These are phyloP conservation scores for Trachymyrmex cornetzi DNA, from an alignment of 1,140 invertebrate species.

Conservation along the genomic window DNA sequence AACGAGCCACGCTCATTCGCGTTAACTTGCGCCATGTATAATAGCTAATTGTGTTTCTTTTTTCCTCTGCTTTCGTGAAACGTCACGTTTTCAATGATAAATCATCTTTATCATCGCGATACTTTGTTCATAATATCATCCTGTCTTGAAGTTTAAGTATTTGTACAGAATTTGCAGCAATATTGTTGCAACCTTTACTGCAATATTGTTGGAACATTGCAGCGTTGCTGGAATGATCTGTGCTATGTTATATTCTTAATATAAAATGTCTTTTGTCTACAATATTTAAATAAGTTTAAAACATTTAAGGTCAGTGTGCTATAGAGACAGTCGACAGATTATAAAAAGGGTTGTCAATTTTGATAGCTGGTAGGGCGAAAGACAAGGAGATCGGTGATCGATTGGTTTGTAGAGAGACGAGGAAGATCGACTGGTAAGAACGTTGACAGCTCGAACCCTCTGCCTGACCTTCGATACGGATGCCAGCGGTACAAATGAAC, in stretches of 20 bases:
- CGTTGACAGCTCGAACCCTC: constrained; percentile 69
- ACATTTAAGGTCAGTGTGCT: not conserved
- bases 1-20: not conserved
- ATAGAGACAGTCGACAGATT: constrained; percentile 6
- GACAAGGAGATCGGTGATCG: constrained; percentile 60
- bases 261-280: not conserved
- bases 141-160: not conserved
- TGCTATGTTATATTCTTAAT: too few species aligned
- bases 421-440: constrained; percentile 62
- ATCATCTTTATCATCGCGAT: not conserved
- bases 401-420: constrained; percentile 50
- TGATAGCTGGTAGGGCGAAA: not conserved
- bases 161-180: too few species aligned
- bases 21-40: not conserved
- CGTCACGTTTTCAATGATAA: not conserved
- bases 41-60: constrained; percentile 29
- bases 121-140: not conserved
- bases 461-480: constrained; percentile 74
- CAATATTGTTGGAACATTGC: too few species aligned
- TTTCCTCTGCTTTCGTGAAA: not conserved
- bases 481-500: constrained; percentile 81
- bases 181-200: not conserved
- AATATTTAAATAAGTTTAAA: not conserved
- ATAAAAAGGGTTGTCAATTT: constrained; percentile 31
- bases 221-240: not conserved